phyloP scores from a whole-genome alignment of 2,888 invertebrate genomes.

The Tetranychus piercei region DNA sequence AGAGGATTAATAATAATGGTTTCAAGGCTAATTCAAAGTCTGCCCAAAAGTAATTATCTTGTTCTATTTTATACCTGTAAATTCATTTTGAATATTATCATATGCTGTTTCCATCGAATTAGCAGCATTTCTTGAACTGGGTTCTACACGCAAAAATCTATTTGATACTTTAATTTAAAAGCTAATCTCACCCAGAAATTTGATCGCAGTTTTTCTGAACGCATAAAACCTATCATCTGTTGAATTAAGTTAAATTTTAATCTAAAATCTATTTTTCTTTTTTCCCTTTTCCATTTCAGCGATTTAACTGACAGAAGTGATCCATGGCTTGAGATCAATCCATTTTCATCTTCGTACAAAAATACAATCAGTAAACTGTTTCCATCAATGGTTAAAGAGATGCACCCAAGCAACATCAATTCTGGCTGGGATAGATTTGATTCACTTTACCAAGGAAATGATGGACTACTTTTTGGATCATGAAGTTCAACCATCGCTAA shows the following conservation, averaged over 20 bases:
- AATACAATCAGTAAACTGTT: neutral
- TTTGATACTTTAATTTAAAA: no score
- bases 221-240: no score
- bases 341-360: neutral
- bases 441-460: neutral
- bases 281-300: neutral
- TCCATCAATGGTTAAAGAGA: neutral
- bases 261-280: neutral
- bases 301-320: neutral
- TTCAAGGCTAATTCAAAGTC: neutral
- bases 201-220: no score
- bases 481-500: neutral
- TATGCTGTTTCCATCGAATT: no score
- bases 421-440: neutral
- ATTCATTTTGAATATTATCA: no score
- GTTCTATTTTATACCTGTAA: no score
- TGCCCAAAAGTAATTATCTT: neutral
- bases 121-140: no score
- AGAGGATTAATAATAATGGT: neutral
- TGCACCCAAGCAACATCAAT: neutral
- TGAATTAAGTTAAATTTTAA: no score
- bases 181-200: no score
- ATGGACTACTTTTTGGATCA: neutral
- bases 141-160: no score
- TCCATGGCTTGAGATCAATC: neutral